These are phyloP conservation scores for Orchesella cincta DNA, from an alignment of 1,140 invertebrate species.

Conservation along the genomic window DNA sequence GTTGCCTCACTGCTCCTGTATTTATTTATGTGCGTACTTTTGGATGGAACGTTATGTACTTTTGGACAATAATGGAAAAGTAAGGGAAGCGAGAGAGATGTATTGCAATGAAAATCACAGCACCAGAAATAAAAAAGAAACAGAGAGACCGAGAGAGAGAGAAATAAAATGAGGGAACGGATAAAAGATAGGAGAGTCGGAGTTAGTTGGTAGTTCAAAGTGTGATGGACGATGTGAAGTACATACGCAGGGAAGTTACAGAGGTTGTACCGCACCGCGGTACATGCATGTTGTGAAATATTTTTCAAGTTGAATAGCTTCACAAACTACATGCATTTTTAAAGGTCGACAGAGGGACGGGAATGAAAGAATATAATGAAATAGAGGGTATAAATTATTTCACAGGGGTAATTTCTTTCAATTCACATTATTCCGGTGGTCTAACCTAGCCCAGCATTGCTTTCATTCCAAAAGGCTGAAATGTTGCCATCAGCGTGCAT, in stretches of 20 bases:
- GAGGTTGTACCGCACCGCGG: too few species aligned
- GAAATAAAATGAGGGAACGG: not conserved
- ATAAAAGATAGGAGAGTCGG: not conserved
- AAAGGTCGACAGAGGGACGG: constrained; percentile 28
- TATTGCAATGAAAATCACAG: constrained; percentile 19
- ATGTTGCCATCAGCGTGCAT: too few species aligned
- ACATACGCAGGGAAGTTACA: too few species aligned
- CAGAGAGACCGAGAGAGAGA: not conserved
- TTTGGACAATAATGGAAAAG: not conserved
- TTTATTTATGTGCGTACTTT: not conserved
- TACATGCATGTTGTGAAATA: constrained; percentile 8
- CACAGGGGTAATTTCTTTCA: constrained; percentile 46
- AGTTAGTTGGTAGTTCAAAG: too few species aligned
- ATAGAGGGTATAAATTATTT: constrained; percentile 52
- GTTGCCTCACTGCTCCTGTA: constrained; percentile 15
- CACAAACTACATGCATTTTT: constrained; percentile 16
- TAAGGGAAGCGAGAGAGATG: not conserved
- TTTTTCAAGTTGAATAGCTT: constrained; percentile 10
- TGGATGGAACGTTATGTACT: not conserved
- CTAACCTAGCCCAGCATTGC: constrained; percentile 20
- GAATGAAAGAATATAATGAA: constrained; percentile 42
- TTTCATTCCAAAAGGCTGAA: too few species aligned
- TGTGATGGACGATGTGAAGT: not conserved
- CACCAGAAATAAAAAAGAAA: constrained; percentile 11
- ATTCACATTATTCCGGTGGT: constrained; percentile 34